Evolutionary conservation across 2,888 invertebrate species (phyloP).

Genomic region (Petrolisthes cinctipes): DNA sequence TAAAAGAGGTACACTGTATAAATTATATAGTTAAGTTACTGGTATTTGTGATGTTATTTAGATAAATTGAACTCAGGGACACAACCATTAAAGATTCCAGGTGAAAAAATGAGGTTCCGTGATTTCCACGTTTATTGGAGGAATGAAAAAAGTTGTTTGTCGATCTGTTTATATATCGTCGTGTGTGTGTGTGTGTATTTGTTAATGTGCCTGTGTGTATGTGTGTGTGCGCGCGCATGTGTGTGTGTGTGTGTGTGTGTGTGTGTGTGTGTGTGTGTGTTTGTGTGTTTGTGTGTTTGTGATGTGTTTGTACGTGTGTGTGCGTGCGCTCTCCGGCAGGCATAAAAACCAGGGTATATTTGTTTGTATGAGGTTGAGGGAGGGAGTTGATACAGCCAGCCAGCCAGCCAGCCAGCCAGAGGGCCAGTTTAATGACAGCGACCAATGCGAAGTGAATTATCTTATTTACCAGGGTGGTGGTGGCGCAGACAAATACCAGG

Average conservation of each 20-base stretch:
- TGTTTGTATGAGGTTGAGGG: no score
- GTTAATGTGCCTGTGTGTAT: neutral
- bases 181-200: neutral
- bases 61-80: no score
- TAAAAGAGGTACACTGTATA: no score
- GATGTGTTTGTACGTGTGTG: neutral
- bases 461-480: neutral
- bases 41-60: no score
- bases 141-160: neutral
- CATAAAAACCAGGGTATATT: no score
- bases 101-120: neutral
- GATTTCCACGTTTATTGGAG: neutral
- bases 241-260: neutral
- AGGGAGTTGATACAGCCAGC: no score
- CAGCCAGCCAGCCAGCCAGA: neutral
- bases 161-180: neutral
- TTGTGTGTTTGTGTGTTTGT: constrained; percentile 15
- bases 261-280: constrained; percentile 21
- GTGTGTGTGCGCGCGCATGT: neutral
- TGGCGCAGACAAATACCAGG: constrained; percentile 12
- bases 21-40: no score
- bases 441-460: constrained; percentile 2
- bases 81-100: no score
- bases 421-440: neutral
- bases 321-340: neutral